These are phyloP conservation scores for Aurelia aurita complex sp. Pacific DNA, from an alignment of 30 jellyfish, hydroid and myxozoan genomes.

Conservation along the genomic window DNA sequence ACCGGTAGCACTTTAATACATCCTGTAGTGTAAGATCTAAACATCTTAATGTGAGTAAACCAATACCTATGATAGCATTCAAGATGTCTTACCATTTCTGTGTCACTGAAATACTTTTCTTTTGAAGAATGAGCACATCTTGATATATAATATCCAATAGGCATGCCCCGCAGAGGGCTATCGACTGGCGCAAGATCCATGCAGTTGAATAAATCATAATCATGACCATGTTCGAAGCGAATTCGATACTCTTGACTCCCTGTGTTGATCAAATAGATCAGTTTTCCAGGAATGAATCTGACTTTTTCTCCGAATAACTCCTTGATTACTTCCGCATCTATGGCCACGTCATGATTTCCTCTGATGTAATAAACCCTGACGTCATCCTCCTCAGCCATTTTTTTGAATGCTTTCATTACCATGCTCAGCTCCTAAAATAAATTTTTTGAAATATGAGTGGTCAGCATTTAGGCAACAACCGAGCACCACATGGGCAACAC, in stretches of 20 bases:
- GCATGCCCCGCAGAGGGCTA: constrained; percentile 76
- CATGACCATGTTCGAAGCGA: constrained; percentile 91
- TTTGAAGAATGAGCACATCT: constrained; percentile 74
- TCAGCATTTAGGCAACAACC: no score
- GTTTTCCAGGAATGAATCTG: constrained; percentile 72
- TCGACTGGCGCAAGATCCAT: constrained; percentile 52
- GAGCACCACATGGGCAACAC: no score
- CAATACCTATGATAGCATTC: no score
- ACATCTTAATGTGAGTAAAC: no score
- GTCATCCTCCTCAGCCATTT: constrained; percentile 86
- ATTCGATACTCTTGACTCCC: constrained; percentile 71
- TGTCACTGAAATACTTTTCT: constrained; percentile 68
- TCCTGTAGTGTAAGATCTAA: no score
- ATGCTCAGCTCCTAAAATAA: constrained; percentile 19
- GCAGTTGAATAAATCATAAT: constrained; percentile 72
- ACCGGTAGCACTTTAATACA: no score
- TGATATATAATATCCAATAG: constrained; percentile 68
- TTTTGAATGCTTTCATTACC: constrained; percentile 48
- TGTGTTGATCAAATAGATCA: constrained; percentile 62
- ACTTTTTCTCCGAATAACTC: constrained; percentile 66
- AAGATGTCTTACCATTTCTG: constrained; percentile 67
- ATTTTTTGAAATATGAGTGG: not conserved
- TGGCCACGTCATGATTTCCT: constrained; percentile 81
- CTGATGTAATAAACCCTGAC: constrained; percentile 70
- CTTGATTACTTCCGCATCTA: constrained; percentile 38